These are phyloP conservation scores for Perithous albicinctus DNA, from an alignment of 2,888 invertebrate species.

Conservation along the genomic window DNA sequence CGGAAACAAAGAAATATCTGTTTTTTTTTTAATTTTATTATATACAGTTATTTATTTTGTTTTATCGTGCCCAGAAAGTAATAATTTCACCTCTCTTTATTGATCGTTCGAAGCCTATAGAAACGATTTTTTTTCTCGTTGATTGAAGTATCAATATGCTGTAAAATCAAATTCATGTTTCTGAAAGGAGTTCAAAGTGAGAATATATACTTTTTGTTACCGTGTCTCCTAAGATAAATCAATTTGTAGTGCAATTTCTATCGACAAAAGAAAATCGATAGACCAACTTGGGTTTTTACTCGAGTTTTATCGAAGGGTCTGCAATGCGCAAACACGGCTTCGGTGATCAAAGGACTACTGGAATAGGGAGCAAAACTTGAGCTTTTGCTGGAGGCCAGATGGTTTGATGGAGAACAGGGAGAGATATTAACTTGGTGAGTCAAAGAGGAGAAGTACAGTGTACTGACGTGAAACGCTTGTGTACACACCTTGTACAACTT, in stretches of 20 bases:
- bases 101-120: too few relatives aligned
- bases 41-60: not conserved
- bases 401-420: not conserved
- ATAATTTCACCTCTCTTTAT: too few relatives aligned
- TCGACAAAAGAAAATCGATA: not conserved
- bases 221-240: not conserved
- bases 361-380: not conserved
- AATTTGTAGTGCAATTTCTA: not conserved
- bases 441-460: slow-evolving; percentile 11
- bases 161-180: too few relatives aligned
- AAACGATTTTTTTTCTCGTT: not conserved
- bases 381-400: slow-evolving; percentile 1
- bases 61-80: not conserved
- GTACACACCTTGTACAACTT: slow-evolving; percentile 8
- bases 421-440: slow-evolving; percentile 16
- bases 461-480: slow-evolving; percentile 17
- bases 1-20: slow-evolving; percentile 3
- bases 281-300: not conserved
- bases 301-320: not conserved
- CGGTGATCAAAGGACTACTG: slow-evolving; percentile 29
- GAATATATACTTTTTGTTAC: not conserved
- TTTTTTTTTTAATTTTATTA: not conserved
- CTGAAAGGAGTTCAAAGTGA: not conserved
- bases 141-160: not conserved
- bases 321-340: not conserved